Evolutionary conservation across 2,113 vertebrate genomes (phyloP), one percentile per base, ranked within the genome.

Genomic region (Hippocampus mohnikei): DNA sequence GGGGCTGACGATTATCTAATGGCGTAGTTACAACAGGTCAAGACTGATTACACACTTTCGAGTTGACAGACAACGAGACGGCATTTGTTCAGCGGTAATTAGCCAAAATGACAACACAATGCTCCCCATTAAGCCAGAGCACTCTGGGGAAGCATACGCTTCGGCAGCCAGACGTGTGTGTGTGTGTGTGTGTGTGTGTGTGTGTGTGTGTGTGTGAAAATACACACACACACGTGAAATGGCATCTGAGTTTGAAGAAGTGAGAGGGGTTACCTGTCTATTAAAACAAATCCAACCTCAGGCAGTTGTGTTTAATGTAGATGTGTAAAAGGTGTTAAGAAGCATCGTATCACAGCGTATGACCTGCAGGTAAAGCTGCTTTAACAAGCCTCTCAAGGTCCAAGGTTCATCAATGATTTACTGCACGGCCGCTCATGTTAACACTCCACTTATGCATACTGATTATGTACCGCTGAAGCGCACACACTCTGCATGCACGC

Each of bases 1-100:
- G 78, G 82, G 67, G 73, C 33, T 74, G 85, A 92, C 92, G 92
- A 94, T 94, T 93, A 93, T 91, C 93, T 92, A 94, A 93, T 94
- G 2, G 29, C 46, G 12, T 93, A 90, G 93, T 95, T 95, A 95
- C 95, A 95, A 94, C 94, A 90, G 96, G 95, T 97, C 95, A 95
- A 90, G 93, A 94, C 93, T 94, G 94, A 98, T 97, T 96, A 95
- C 93, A 92, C 91, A 89, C 91, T 65, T 92, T 91, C 93, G 88
- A 92, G 70, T 93, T 93, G 95, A 94, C 93, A 91, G 94, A 92
- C 93, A 92, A 91, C 87, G 80, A 90, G 91, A 89, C 94, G 87
- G 90, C 94, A 93, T 94, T 96, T 95, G 93, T 95, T 95, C 92
- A 88, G 86, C 91, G 91, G 92, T 95, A 96, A 97, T 96, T 95